A percentile compares a stretch with the other conserved stretches of the same genome.
phyloP scores from a whole-genome alignment of 2,888 invertebrate genomes.

The Drosophila antonietae region DNA sequence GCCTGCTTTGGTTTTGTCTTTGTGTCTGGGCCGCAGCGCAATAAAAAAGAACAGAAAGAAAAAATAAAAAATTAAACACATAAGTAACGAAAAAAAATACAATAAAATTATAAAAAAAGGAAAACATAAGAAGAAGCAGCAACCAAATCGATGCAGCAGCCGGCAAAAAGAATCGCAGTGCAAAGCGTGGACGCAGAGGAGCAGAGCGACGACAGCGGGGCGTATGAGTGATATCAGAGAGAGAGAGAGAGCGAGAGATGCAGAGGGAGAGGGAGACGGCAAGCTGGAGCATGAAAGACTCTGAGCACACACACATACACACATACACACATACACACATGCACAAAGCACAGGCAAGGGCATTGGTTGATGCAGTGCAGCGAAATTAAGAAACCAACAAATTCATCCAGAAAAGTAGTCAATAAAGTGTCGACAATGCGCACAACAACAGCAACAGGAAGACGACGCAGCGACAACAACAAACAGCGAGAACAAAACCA shows the following conservation, averaged over 20 bases:
- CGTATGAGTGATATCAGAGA: constrained; percentile 76
- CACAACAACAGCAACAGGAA: constrained; percentile 57
- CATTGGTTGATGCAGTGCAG: constrained; percentile 59
- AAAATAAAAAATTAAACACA: constrained; percentile 71
- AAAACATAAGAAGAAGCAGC: constrained; percentile 29
- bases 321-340: not conserved
- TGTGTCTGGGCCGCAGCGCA: constrained; percentile 80
- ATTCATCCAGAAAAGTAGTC: constrained; percentile 83
- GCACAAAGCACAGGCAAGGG: constrained; percentile 29
- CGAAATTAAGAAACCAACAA: constrained; percentile 81
- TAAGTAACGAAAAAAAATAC: constrained; percentile 69
- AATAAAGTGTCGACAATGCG: constrained; percentile 82
- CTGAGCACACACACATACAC: constrained; percentile 1
- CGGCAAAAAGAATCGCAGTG: constrained; percentile 62
- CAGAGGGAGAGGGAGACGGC: constrained; percentile 6
- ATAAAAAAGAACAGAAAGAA: constrained; percentile 31
- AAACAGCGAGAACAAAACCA: constrained; percentile 42
- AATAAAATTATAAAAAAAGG: constrained; percentile 73
- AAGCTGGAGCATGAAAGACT: constrained; percentile 1
- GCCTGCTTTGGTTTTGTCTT: constrained; percentile 68
- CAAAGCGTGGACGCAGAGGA: constrained; percentile 36
- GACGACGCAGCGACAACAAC: constrained; percentile 37
- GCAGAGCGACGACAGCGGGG: constrained; percentile 42
- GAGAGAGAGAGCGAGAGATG: constrained; percentile 24
- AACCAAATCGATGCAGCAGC: constrained; percentile 72